These are phyloP conservation scores for Bergia puertoricense DNA, from an alignment of 92 coral and sea anemone species.

Conservation along the genomic window DNA sequence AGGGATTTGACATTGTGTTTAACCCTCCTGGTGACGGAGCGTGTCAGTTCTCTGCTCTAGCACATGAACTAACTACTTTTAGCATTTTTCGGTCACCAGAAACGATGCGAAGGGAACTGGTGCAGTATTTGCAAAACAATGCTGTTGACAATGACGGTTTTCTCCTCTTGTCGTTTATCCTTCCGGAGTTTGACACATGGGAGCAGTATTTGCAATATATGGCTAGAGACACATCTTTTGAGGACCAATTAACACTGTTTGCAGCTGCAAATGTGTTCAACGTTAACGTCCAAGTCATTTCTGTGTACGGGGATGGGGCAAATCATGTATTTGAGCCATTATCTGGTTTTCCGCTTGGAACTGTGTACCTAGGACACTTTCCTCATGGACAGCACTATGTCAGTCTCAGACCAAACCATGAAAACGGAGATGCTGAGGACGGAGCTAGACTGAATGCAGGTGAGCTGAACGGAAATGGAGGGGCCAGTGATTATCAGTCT, in stretches of 20 bases:
- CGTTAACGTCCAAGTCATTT: not conserved
- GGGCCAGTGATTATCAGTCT: too few species aligned
- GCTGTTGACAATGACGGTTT: constrained; percentile 43
- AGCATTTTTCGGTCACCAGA: constrained; percentile 16
- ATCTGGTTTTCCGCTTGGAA: not conserved
- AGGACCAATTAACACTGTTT: constrained; percentile 5
- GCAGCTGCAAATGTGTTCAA: constrained; percentile 7
- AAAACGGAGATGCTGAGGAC: not conserved
- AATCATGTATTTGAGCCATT: not conserved
- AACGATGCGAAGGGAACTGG: not conserved
- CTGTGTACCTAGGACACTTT: not conserved
- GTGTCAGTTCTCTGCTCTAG: constrained; percentile 24
- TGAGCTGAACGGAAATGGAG: too few species aligned
- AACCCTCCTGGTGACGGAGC: too few species aligned
- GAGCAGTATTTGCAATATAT: constrained; percentile 45
- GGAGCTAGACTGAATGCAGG: not conserved
- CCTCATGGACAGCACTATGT: constrained; percentile 2
- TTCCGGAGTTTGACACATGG: constrained; percentile 44
- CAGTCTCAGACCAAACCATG: constrained; percentile 4
- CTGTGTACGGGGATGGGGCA: constrained; percentile 7
- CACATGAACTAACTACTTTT: constrained; percentile 35
- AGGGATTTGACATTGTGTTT: too few species aligned
- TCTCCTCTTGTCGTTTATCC: constrained; percentile 33
- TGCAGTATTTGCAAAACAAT: constrained; percentile 32
- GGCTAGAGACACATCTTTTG: constrained; percentile 21